Evolutionary conservation across 2,113 vertebrate genomes (phyloP).

Genomic region (Tupaia chinensis): DNA sequence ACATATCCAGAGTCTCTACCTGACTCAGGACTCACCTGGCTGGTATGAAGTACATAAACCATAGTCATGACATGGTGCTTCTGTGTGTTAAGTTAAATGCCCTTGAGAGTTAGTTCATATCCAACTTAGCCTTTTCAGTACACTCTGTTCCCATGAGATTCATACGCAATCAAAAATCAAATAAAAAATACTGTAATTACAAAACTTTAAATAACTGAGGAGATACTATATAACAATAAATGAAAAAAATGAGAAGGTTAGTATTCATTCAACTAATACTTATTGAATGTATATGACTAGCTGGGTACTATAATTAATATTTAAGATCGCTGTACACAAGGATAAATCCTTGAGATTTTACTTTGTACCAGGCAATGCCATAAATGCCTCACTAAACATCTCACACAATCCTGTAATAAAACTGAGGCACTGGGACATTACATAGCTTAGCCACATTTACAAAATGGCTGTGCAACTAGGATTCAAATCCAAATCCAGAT

Average conservation of each 20-base stretch:
- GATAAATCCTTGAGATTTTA: conserved; percentile 22
- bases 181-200: background rate
- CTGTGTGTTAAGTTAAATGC: background rate
- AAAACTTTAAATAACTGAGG: background rate
- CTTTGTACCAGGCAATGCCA: background rate
- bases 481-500: conserved; percentile 28
- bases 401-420: background rate
- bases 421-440: background rate
- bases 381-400: background rate
- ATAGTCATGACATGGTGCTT: background rate
- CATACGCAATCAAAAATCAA: background rate
- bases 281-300: background rate
- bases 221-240: background rate
- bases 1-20: background rate
- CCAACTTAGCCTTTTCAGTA: conserved; percentile 5
- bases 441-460: background rate
- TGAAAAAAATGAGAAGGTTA: conserved; percentile 8
- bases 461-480: background rate
- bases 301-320: background rate
- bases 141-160: background rate
- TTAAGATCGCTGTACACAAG: background rate
- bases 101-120: conserved; percentile 5
- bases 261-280: conserved; percentile 21
- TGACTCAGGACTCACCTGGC: background rate
- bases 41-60: conserved; percentile 36